phyloP scores from a whole-genome alignment of 2,888 invertebrate species.

The Azorinus chamasolen region DNA sequence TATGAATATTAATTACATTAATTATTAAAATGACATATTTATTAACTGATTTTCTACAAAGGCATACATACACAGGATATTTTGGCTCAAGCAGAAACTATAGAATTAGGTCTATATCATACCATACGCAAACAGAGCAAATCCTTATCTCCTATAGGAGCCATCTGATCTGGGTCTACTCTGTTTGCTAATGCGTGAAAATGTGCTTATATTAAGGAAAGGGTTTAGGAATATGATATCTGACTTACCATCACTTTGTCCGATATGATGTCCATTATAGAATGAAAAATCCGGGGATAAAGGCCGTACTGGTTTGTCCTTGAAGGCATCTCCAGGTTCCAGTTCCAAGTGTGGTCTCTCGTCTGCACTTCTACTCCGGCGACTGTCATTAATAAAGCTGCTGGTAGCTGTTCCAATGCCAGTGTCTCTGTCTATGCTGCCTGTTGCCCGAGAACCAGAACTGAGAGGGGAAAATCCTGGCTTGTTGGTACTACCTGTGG shows the following conservation, averaged over 20 bases:
- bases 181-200: too few species aligned
- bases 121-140: too few species aligned
- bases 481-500: constrained; percentile 28
- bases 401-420: constrained; percentile 67
- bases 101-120: too few species aligned
- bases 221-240: too few species aligned
- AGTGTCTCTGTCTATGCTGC: constrained; percentile 65
- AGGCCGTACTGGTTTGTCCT: background rate
- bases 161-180: too few species aligned
- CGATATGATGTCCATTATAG: constrained; percentile 35
- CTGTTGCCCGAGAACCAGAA: constrained; percentile 35
- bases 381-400: constrained; percentile 49
- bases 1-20: too few species aligned
- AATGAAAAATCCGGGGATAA: constrained; percentile 14
- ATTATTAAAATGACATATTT: too few species aligned
- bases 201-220: too few species aligned
- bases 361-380: constrained; percentile 6
- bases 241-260: constrained; percentile 58
- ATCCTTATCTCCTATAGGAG: too few species aligned
- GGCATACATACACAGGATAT: too few species aligned
- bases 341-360: constrained; percentile 31
- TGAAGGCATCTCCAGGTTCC: constrained; percentile 49
- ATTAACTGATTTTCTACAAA: too few species aligned
- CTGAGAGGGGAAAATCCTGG: constrained; percentile 39
- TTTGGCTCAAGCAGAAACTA: too few species aligned